Evolutionary conservation across 2,113 vertebrate genomes (phyloP).

Genomic region (Amia ocellicauda): DNA sequence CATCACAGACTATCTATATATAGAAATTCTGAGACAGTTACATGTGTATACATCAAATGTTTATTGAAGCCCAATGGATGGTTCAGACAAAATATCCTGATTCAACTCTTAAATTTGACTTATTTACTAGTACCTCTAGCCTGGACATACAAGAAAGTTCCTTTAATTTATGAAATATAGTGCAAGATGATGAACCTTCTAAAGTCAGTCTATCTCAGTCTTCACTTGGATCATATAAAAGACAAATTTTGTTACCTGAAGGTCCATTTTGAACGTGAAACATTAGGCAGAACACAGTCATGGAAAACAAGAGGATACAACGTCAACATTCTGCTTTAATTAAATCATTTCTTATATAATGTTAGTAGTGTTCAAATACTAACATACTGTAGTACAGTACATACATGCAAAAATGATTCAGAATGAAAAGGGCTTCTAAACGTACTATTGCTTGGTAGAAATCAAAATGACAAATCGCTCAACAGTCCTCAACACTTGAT

Average conservation of each 20-base stretch:
- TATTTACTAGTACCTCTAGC: background rate
- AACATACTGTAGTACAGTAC: slow-evolving; percentile 8
- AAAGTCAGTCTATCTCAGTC: background rate
- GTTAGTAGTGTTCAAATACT: slow-evolving; percentile 1
- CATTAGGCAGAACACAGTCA: too few species aligned
- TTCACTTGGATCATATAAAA: background rate
- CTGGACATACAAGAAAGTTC: background rate
- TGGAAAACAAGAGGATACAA: background rate
- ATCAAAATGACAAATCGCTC: background rate
- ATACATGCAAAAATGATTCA: slow-evolving; percentile 17
- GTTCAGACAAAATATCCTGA: slow-evolving; percentile 14
- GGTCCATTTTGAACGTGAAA: background rate
- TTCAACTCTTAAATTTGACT: slow-evolving; percentile 2
- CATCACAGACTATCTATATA: too few species aligned
- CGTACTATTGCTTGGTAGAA: slow-evolving; percentile 16
- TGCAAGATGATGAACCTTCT: slow-evolving; percentile 22
- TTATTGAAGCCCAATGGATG: slow-evolving; percentile 14
- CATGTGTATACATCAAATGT: slow-evolving; percentile 11
- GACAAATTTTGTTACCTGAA: background rate
- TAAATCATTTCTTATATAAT: background rate
- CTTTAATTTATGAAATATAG: slow-evolving; percentile 12
- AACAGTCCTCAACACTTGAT: background rate
- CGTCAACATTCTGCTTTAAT: background rate
- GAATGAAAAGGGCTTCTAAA: background rate
- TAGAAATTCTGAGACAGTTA: too few species aligned